A percentile compares a stretch with the other conserved stretches of the same genome.
These are phyloP conservation scores for Merluccius polli DNA, from an alignment of 2,797 vertebrate genomes.

Conservation along the genomic window DNA sequence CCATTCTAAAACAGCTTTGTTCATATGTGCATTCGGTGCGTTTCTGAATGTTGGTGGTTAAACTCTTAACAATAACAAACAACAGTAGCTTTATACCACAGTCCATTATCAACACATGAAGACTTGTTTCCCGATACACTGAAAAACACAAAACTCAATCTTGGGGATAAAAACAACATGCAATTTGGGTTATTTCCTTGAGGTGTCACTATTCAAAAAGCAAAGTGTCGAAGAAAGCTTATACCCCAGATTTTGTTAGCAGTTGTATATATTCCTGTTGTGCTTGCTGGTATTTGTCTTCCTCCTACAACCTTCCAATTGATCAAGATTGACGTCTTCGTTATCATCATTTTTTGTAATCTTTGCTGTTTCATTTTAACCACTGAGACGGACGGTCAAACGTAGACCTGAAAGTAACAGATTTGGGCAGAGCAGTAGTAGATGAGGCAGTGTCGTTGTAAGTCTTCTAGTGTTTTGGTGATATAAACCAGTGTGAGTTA, in stretches of 20 bases:
- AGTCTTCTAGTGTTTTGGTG: slow-evolving; percentile 3
- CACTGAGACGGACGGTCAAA: neutral
- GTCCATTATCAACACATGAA: neutral
- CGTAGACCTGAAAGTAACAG: neutral
- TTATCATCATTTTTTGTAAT: neutral
- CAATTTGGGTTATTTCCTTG: neutral
- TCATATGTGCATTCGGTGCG: neutral
- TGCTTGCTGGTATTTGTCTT: neutral
- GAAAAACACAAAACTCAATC: neutral
- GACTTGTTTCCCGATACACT: neutral
- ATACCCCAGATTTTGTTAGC: neutral
- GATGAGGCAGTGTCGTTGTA: slow-evolving; percentile 4
- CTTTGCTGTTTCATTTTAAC: neutral
- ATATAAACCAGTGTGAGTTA: neutral
- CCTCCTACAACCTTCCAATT: neutral
- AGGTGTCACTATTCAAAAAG: neutral
- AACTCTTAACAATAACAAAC: neutral
- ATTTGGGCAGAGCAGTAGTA: neutral
- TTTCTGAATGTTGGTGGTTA: neutral
- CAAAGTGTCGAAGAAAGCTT: neutral
- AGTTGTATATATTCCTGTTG: neutral
- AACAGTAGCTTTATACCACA: neutral
- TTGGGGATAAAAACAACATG: neutral
- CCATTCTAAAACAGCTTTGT: slow-evolving; percentile 1
- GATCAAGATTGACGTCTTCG: neutral